A percentile compares a stretch with the other conserved stretches of the same genome.
Conservation (phyloP, 30 jellyfish, hydroid and myxozoan genomes). For the Catostylus mosaicus region DNA sequence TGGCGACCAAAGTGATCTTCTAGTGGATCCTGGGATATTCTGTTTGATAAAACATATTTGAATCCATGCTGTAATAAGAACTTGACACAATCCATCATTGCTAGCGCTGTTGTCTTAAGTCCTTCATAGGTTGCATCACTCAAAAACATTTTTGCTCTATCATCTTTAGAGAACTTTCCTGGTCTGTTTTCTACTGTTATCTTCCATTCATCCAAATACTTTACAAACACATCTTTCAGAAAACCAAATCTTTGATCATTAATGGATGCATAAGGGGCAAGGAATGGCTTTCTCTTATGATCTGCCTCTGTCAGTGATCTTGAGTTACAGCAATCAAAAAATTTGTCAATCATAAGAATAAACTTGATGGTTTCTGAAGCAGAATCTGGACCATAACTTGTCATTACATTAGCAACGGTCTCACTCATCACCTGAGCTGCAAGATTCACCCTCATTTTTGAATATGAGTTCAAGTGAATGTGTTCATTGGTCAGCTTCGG, state of each 20-base stretch:
- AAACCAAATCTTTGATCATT: conserved; percentile 39
- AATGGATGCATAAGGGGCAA: conserved; percentile 27
- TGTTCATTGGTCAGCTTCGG: conserved; percentile 41
- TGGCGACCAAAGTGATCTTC: conserved; percentile 50
- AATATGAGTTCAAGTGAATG: conserved; percentile 26
- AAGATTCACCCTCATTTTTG: conserved; percentile 37
- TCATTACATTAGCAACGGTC: conserved; percentile 52
- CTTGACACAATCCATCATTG: conserved; percentile 40
- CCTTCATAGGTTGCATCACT: conserved; percentile 33
- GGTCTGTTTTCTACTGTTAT: conserved; percentile 47
- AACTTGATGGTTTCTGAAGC: conserved; percentile 42
- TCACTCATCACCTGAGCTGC: conserved; percentile 37
- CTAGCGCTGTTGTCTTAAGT: conserved; percentile 34
- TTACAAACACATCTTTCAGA: conserved; percentile 24
- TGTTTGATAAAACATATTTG: conserved; percentile 47
- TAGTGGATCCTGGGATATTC: conserved; percentile 39
- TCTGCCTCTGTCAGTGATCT: conserved; percentile 45
- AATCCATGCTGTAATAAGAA: conserved; percentile 47
- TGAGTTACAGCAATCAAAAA: conserved; percentile 55
- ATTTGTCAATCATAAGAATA: conserved; percentile 40
- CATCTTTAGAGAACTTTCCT: conserved; percentile 46
- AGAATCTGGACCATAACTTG: conserved; percentile 26
- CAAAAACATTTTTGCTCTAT: conserved; percentile 47
- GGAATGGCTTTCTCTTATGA: conserved; percentile 43
- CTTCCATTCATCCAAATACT: conserved; percentile 62